phyloP scores from a whole-genome alignment of 1,140 invertebrate species.

The Nasonia longicornis region DNA sequence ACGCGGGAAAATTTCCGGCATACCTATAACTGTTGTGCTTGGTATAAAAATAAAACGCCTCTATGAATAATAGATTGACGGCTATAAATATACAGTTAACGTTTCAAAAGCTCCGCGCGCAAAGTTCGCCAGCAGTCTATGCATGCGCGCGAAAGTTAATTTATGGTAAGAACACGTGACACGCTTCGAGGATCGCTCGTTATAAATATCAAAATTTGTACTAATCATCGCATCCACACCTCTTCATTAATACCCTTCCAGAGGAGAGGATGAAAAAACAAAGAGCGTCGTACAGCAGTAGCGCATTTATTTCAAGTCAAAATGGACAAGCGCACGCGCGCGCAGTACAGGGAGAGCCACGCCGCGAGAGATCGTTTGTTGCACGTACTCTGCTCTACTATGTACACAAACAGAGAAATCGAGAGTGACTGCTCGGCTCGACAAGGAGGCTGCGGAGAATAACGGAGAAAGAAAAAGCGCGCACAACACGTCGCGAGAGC shows the following conservation, averaged over 20 bases:
- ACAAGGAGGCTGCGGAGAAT: background rate
- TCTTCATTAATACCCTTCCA: constrained; percentile 36
- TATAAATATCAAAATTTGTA: background rate
- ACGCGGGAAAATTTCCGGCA: background rate
- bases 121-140: background rate
- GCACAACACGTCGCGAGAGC: background rate
- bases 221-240: constrained; percentile 34
- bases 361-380: constrained; percentile 8
- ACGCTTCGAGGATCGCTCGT: background rate
- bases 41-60: background rate
- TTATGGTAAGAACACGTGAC: background rate
- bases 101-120: no score
- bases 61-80: background rate
- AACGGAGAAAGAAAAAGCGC: constrained; percentile 13
- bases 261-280: background rate
- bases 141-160: background rate
- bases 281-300: constrained; percentile 12
- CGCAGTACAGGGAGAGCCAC: no score
- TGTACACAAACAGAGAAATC: constrained; percentile 31
- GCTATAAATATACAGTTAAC: no score
- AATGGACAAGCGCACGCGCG: background rate
- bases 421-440: constrained; percentile 29
- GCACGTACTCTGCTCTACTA: background rate
- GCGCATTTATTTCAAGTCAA: constrained; percentile 31
- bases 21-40: background rate